Conservation (phyloP, 2,113 vertebrate species). For the Motacilla tschutschensis region DNA sequence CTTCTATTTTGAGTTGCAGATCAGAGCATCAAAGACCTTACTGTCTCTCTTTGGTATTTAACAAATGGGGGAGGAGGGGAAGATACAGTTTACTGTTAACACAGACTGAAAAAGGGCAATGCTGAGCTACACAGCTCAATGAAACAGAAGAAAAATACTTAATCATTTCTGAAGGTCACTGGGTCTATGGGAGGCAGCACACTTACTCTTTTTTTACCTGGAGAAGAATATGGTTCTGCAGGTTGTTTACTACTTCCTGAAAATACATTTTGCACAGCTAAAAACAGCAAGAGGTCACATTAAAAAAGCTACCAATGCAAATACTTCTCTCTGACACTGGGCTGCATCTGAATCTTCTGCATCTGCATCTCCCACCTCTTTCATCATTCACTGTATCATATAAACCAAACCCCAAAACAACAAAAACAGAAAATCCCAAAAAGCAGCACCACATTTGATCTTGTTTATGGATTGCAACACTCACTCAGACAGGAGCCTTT, state of each 20-base stretch:
- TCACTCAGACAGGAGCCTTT: slow-evolving; percentile 42
- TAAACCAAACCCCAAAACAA: not conserved
- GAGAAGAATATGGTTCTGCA: slow-evolving; percentile 43
- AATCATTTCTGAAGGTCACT: slow-evolving; percentile 65
- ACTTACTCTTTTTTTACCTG: not conserved
- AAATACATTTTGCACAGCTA: slow-evolving; percentile 7
- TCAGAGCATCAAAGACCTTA: not conserved
- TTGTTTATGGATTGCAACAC: slow-evolving; percentile 1
- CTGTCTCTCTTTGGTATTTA: not conserved
- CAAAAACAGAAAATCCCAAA: not conserved
- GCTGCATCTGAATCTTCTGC: slow-evolving; percentile 1
- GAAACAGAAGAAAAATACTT: slow-evolving; percentile 13
- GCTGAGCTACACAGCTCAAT: not conserved
- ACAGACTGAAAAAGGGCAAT: not conserved
- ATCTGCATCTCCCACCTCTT: not conserved
- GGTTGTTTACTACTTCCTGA: slow-evolving; percentile 14
- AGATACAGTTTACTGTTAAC: not conserved
- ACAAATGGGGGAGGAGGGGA: not conserved
- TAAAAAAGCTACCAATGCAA: slow-evolving; percentile 18
- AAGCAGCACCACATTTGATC: not conserved
- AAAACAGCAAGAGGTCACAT: not conserved
- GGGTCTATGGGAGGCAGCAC: not conserved
- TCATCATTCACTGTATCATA: not conserved
- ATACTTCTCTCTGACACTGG: not conserved
- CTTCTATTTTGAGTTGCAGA: not conserved